Base-by-base conservation (phyloP, 1,140 invertebrate genomes). In the Hypothenemus hampei region DNA sequence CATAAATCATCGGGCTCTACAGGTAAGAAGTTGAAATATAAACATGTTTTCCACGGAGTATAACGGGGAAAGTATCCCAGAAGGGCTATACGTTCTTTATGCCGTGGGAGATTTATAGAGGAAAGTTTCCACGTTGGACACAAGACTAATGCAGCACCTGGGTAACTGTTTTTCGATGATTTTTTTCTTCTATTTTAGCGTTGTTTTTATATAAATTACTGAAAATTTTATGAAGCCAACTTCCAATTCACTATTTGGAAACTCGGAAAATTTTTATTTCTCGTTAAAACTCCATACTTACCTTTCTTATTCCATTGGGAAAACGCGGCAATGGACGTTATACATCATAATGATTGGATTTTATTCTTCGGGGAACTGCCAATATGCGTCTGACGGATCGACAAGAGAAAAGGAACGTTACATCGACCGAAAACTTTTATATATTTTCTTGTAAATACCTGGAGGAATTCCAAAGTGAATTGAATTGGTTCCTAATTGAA, bases 21-120 rank as follows among this genome's bases (percentile, higher is more conserved):
- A 58, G 57, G 57, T 58, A 57, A 58, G 48, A 58, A 31, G 40
- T 33, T 51, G 57, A 53, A 58, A 58, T 58, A 58, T 58, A 54
- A 58, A 58, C 49, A 58, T 58, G 57, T 58, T 58, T 58, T 58
- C 45, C 50, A 43, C 20, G 33, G 57, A 53, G 57, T 48, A 53
- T 48, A 58, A 44, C n/a, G 50, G 23, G 44, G 31, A 37, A 40
- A 23, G 23, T 57, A 46, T 41, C 54, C 18, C 41, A 51, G 44
- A 44, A 52, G 56, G 48, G 40, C 41, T 22, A 58, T 58, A 58
- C 57, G 44, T 58, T 58, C 44, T 58, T 58, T 58, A 58, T 53
- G 18, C 24, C 39, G 29, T 23, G 11, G 33, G 21, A 58, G 57
- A 58, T 58, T 58, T 58, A 58, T 58, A 48, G 57, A 53, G 53